phyloP scores from a whole-genome alignment of 2,888 invertebrate genomes.

The Scrobipalpa costella region DNA sequence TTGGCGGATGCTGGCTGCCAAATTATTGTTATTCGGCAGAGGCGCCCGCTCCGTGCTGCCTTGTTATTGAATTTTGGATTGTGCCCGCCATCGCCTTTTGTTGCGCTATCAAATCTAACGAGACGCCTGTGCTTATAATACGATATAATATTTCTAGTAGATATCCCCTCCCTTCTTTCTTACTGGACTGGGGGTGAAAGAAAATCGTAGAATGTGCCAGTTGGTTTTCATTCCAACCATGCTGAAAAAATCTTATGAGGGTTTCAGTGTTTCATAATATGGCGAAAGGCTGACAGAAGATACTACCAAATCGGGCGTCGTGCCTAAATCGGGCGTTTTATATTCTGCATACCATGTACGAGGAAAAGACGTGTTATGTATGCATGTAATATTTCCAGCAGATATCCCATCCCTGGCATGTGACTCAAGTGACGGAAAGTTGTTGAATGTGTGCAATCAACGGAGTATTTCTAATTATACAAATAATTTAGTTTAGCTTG shows the following conservation, averaged over 20 bases:
- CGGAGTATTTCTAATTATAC: slow-evolving; percentile 14
- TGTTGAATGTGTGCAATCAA: slow-evolving; percentile 16
- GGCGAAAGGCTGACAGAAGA: too few relatives aligned
- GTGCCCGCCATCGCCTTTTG: slow-evolving; percentile 58
- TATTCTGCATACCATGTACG: too few relatives aligned
- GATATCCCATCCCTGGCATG: not conserved
- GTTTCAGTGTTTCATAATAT: too few relatives aligned
- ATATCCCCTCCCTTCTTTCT: not conserved
- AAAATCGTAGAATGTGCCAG: too few relatives aligned
- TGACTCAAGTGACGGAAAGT: not conserved
- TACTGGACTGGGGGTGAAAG: too few relatives aligned
- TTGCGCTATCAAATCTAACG: slow-evolving; percentile 55
- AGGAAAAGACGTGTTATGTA: too few relatives aligned
- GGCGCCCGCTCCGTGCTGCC: slow-evolving; percentile 53
- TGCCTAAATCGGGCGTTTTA: too few relatives aligned
- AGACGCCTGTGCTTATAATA: slow-evolving; percentile 24
- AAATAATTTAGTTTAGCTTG: not conserved
- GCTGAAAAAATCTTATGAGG: too few relatives aligned
- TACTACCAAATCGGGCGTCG: too few relatives aligned
- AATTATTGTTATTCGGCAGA: slow-evolving; percentile 77
- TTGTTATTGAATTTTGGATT: slow-evolving; percentile 76
- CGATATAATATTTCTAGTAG: slow-evolving; percentile 6
- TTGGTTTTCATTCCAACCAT: too few relatives aligned
- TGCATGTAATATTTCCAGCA: too few relatives aligned
- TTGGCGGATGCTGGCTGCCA: slow-evolving; percentile 73